Evolutionary conservation across 2,888 invertebrate genomes (phyloP).

Genomic region (Tetranychus truncatus): DNA sequence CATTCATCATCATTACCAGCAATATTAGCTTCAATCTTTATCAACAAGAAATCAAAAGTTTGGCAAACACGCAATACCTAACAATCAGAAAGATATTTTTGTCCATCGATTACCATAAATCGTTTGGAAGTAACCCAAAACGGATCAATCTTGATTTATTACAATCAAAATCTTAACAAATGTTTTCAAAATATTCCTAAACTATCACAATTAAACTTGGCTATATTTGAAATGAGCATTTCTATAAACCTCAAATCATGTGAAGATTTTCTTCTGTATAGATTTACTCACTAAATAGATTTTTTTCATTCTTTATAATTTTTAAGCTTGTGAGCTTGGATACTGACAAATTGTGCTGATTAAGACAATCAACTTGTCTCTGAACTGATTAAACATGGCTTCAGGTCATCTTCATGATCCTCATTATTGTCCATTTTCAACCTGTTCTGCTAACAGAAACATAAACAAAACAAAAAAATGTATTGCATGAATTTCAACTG

Average conservation of each 20-base stretch:
- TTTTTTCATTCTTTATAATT: not conserved
- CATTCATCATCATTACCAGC: not conserved
- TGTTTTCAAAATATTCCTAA: too few relatives aligned
- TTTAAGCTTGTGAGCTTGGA: not conserved
- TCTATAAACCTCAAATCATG: not conserved
- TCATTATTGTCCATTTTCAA: not conserved
- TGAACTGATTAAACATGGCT: not conserved
- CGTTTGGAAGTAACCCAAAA: too few relatives aligned
- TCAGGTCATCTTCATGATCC: not conserved
- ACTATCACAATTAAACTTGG: not conserved
- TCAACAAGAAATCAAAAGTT: not conserved
- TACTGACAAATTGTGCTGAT: not conserved
- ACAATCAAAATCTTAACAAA: not conserved
- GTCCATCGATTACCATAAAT: not conserved
- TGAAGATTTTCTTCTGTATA: too few relatives aligned
- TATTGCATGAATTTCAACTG: not conserved
- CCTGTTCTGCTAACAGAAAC: not conserved
- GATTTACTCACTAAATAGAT: not conserved
- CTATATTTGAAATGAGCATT: not conserved
- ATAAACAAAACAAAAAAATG: not conserved
- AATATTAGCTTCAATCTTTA: not conserved
- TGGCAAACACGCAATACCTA: not conserved
- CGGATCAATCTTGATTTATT: not conserved
- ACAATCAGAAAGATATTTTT: not conserved
- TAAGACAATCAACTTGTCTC: not conserved